Percentiles rank a stretch among this genome's conserved stretches.
Evolutionary conservation across 2,797 vertebrate genomes (phyloP).

Genomic region (Champsocephalus esox): DNA sequence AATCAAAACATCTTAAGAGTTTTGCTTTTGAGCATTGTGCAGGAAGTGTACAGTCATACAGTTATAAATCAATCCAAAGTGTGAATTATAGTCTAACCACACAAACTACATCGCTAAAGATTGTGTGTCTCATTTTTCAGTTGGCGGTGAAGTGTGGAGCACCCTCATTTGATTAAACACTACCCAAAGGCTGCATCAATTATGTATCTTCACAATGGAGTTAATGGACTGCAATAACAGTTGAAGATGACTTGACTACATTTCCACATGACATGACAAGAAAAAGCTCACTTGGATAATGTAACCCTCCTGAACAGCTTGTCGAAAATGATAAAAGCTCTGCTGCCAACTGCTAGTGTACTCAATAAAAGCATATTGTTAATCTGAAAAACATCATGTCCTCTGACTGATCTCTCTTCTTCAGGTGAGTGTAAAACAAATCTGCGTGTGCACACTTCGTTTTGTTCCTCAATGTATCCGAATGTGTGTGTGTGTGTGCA

Average conservation of each 20-base stretch:
- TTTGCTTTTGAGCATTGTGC: slow-evolving; percentile 51
- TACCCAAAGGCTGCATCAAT: slow-evolving; percentile 84
- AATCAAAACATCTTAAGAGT: slow-evolving; percentile 38
- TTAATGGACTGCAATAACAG: slow-evolving; percentile 83
- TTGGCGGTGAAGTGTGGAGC: slow-evolving; percentile 66
- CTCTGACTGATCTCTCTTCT: slow-evolving; percentile 31
- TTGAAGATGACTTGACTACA: slow-evolving; percentile 82
- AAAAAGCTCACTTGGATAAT: slow-evolving; percentile 74
- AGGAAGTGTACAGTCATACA: slow-evolving; percentile 62
- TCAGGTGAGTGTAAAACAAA: slow-evolving; percentile 2
- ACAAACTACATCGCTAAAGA: slow-evolving; percentile 62
- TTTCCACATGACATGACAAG: slow-evolving; percentile 77
- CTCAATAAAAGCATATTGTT: slow-evolving; percentile 58
- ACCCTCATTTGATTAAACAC: slow-evolving; percentile 83
- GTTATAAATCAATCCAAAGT: slow-evolving; percentile 74
- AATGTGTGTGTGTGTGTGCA: slow-evolving; percentile 26
- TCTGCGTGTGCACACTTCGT: not conserved
- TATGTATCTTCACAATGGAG: slow-evolving; percentile 85
- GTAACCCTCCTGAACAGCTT: slow-evolving; percentile 59
- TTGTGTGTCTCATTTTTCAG: slow-evolving; percentile 77
- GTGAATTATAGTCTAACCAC: slow-evolving; percentile 67
- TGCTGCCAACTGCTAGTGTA: slow-evolving; percentile 26
- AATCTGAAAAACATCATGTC: slow-evolving; percentile 42
- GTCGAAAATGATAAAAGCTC: slow-evolving; percentile 65
- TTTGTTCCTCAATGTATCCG: slow-evolving; percentile 18